Conservation (phyloP, 2,888 invertebrate species). For the Chymomyza procnemis region DNA sequence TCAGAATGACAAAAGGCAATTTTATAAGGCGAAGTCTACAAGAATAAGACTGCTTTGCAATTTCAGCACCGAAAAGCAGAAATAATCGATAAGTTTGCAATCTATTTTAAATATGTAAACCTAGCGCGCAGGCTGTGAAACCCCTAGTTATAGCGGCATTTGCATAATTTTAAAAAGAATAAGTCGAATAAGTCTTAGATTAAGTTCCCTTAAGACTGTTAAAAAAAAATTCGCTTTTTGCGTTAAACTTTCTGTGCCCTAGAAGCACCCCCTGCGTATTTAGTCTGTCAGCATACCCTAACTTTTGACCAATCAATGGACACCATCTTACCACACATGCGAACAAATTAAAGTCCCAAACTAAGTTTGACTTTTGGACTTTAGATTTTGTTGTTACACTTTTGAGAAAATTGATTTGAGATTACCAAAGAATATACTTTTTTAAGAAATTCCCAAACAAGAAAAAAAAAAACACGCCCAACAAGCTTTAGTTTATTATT, state of each 20-base stretch:
- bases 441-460: conserved; percentile 61
- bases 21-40: too few relatives aligned
- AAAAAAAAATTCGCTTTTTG: not conserved
- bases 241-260: too few relatives aligned
- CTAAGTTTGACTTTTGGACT: not conserved
- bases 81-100: too few relatives aligned
- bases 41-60: too few relatives aligned
- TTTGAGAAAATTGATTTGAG: conserved; percentile 60
- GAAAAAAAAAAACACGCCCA: conserved; percentile 65
- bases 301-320: not conserved
- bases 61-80: too few relatives aligned
- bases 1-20: too few relatives aligned
- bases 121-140: too few relatives aligned
- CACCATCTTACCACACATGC: not conserved
- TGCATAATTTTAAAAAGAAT: too few relatives aligned
- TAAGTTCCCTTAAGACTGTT: not conserved
- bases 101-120: too few relatives aligned
- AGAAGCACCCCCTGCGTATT: not conserved
- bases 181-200: too few relatives aligned
- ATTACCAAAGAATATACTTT: conserved; percentile 65
- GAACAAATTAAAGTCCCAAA: not conserved
- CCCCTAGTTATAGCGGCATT: too few relatives aligned
- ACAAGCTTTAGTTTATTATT: conserved; percentile 73
- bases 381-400: not conserved
- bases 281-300: not conserved